Percentiles rank a stretch among this genome's conserved stretches.
Conservation (phyloP, 2,888 invertebrate species). For the Polylopha cassiicola region DNA sequence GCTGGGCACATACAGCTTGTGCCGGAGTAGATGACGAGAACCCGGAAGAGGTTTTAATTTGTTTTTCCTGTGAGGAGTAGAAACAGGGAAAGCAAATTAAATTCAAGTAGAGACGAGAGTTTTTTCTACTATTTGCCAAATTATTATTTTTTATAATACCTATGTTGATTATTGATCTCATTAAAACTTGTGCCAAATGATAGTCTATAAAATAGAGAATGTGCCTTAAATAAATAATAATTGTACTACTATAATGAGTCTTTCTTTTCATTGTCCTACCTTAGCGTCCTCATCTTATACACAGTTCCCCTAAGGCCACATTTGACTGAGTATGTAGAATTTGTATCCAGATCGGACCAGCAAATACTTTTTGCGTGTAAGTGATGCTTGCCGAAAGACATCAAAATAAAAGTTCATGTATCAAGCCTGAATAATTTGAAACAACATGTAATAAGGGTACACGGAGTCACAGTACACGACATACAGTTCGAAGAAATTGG, state of each 20-base stretch:
- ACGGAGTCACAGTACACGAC: slow-evolving; percentile 26
- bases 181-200: not conserved
- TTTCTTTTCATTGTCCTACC: slow-evolving; percentile 15
- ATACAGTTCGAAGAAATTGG: slow-evolving; percentile 10
- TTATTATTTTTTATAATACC: slow-evolving; percentile 1
- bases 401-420: slow-evolving; percentile 24
- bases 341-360: slow-evolving; percentile 28
- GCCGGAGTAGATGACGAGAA: not conserved
- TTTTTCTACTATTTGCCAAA: not conserved
- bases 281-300: slow-evolving; percentile 16
- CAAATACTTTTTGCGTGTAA: slow-evolving; percentile 28
- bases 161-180: not conserved
- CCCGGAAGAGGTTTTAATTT: not conserved
- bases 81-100: no score
- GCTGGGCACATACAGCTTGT: slow-evolving; percentile 7
- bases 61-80: slow-evolving; percentile 1
- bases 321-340: slow-evolving; percentile 26
- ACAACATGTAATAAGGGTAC: slow-evolving; percentile 27
- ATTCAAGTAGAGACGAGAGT: no score
- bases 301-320: slow-evolving; percentile 24
- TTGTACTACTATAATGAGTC: not conserved
- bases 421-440: slow-evolving; percentile 29
- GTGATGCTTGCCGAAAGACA: slow-evolving; percentile 27
- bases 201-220: not conserved
- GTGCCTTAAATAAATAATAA: slow-evolving; percentile 1